Base-by-base conservation (phyloP, 2,113 vertebrate species). In the human region DNA sequence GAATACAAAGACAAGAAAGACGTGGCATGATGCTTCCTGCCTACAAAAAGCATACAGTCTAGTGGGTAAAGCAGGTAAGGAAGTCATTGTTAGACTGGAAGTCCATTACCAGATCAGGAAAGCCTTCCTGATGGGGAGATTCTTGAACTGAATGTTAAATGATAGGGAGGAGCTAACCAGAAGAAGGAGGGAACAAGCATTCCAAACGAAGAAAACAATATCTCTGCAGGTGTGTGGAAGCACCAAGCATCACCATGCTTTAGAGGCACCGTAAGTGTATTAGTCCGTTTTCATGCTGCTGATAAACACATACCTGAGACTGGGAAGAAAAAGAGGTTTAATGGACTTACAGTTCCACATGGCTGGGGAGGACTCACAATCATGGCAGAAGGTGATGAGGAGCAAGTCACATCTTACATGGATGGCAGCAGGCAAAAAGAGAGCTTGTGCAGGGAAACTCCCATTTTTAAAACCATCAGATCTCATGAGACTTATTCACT, bases 1-100 rank as follows among this genome's bases (percentile, higher is more conserved):
- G 50, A 92, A 68, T 23, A 45, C n/a, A 90, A 76, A 88, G 57
- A n/a, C 22, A 97, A 92, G 50, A 97, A 90, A 93, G 38, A 80
- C 23, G 27, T 6, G 27, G 4, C 30, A 12, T n/a, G 11, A 22
- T 95, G 45, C 52, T 59, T 91, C 40, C 61, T 92, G 75, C 27
- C 70, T 80, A 93, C 50, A 73, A 64, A 64, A 30, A 64, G 27
- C 61, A 64, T 64, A 12, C 11, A 64, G 38, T 50, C 73, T 90
- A 59, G 6, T 92, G 57, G 59, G 18, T 92, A 73, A 93, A 82
- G 70, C 10, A 52, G 66, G 32, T 35, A 82, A 90, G 50, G 73
- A 92, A 95, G 59, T 68, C 38, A 38, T 10, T 81, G 3, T 25
- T 48, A 22, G 73, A 76, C 12, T 64, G 5, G 12, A 12, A 92